A percentile compares a stretch with the other conserved stretches of the same genome.
Evolutionary conservation across 2,888 invertebrate genomes (phyloP).

Genomic region (Rotaria macrura): DNA sequence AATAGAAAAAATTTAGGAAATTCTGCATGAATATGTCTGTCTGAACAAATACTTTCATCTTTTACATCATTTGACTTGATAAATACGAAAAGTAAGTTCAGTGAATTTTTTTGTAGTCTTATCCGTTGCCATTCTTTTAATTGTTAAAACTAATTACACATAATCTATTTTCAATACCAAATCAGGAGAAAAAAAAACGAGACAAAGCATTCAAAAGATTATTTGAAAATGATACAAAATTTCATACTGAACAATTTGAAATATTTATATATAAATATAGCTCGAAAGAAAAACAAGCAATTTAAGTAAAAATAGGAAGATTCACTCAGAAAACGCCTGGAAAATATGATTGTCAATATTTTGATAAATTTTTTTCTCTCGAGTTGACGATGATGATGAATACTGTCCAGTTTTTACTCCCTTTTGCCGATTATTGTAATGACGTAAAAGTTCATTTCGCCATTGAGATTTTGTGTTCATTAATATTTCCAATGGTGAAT

Average conservation of each 20-base stretch:
- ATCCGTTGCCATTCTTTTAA: too few relatives aligned
- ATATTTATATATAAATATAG: not conserved
- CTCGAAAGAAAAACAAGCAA: not conserved
- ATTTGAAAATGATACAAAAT: not conserved
- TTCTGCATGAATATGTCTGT: too few relatives aligned
- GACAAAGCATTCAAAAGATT: not conserved
- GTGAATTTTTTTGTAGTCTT: too few relatives aligned
- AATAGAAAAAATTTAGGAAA: too few relatives aligned
- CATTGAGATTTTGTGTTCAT: not conserved
- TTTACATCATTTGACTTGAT: too few relatives aligned
- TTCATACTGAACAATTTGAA: not conserved
- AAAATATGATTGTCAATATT: not conserved
- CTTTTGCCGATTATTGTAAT: not conserved
- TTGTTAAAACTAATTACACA: not conserved
- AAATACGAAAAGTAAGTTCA: too few relatives aligned
- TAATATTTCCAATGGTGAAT: not conserved
- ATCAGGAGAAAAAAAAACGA: not conserved
- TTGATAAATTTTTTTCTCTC: not conserved
- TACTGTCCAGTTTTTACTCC: not conserved
- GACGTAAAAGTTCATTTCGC: not conserved
- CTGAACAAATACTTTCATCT: too few relatives aligned
- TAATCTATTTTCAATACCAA: not conserved
- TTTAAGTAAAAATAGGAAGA: not conserved
- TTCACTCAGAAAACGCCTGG: not conserved
- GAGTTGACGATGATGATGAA: not conserved